Evolutionary conservation across 2,888 invertebrate species (phyloP), one percentile per base, ranked within the genome.

Genomic region (Parnassius apollo): DNA sequence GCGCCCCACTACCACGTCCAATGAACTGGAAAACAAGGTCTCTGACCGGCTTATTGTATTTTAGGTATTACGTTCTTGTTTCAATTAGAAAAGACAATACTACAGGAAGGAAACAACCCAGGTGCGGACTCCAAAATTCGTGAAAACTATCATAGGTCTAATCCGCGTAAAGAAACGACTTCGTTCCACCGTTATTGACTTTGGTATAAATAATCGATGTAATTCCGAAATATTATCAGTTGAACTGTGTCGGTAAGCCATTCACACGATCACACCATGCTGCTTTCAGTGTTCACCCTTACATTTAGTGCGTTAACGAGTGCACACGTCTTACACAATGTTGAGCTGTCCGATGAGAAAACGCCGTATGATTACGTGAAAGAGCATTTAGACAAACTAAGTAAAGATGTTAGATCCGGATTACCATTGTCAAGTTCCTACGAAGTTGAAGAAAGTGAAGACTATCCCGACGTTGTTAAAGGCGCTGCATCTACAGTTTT

Each of bases 371-470:
- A 91, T 76, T 88, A 88, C 69, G 88, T 91, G 61, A 88, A 83
- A 66, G 87, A 87, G 66, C 81, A 84, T 2, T 75, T 91, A 69
- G 86, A 90, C 65, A 70, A 82, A 12, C 76, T 91, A 42, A 77
- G 81, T 11, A 77, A 78, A 22, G 88, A 91, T 62, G 66, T 71
- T 9, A 82, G 72, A 65, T 73, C 82, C 65, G 91, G 91, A 72
- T 57, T 89, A 66, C 90, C 90, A 35, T 61, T 89, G 49, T 88
- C 93, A 1, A 87, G 81, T 62, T 92, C 92, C 48, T 94, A 93
- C 71, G 93, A 93, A 81, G 92, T 93, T 49, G 92, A 93, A 77
- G 93, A 93, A 82, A 92, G 93, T 77, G 91, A 86, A 65, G 93
- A 93, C 73, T 93, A 93, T 73, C 93, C 93, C 12, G 91, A 91